These are phyloP conservation scores for Muricea muricata DNA, from an alignment of 92 coral and sea anemone species.

Conservation along the genomic window DNA sequence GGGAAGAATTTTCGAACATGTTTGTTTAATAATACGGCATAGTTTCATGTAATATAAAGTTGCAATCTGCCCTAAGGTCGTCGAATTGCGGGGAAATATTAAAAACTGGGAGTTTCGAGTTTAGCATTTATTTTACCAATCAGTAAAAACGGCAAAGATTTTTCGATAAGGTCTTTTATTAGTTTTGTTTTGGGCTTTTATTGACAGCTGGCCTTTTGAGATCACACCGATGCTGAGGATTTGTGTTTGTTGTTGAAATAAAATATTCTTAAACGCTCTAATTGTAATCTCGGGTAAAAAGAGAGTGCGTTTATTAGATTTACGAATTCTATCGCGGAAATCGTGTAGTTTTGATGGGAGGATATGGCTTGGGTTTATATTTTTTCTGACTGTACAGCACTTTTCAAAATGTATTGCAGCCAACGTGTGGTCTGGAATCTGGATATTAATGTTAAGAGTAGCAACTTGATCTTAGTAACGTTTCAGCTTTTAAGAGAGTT, in stretches of 20 bases:
- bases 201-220: conserved; percentile 13
- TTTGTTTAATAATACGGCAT: conserved; percentile 4
- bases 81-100: not conserved
- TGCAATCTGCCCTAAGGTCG: not conserved
- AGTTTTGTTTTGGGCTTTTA: not conserved
- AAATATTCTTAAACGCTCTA: conserved; percentile 25
- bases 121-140: conserved; percentile 17
- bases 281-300: not conserved
- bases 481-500: no score
- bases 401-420: no score
- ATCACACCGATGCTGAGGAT: conserved; percentile 29
- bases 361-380: not conserved
- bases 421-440: no score
- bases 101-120: not conserved
- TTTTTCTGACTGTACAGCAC: not conserved
- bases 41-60: not conserved
- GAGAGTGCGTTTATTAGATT: not conserved
- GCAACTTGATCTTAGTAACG: not conserved
- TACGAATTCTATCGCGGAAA: not conserved
- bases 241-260: conserved; percentile 41
- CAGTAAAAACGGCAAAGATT: not conserved
- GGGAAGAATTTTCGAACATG: not conserved
- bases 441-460: not conserved
- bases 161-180: not conserved
- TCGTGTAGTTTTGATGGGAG: no score